Percentiles rank a stretch among this genome's conserved stretches.
Evolutionary conservation across 2,113 vertebrate species (phyloP).

Genomic region (Dicentrarchus labrax): DNA sequence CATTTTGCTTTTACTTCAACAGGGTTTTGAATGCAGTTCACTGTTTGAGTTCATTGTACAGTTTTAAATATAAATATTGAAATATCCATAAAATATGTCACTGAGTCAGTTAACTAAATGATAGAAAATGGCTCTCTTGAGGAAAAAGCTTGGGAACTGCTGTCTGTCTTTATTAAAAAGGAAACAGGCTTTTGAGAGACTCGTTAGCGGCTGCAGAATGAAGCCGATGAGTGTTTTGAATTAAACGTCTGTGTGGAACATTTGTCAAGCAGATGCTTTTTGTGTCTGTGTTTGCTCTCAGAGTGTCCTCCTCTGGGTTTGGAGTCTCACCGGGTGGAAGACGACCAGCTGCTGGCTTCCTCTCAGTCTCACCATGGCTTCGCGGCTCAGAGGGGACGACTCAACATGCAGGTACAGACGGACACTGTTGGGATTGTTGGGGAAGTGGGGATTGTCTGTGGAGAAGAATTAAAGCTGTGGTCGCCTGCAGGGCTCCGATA

Average conservation of each 20-base stretch:
- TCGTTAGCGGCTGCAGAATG: background rate
- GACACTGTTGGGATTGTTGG: background rate
- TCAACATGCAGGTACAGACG: conserved; percentile 92
- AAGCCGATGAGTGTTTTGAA: background rate
- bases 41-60: no score
- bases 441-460: background rate
- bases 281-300: conserved; percentile 63
- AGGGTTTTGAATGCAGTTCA: no score
- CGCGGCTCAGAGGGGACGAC: conserved; percentile 89
- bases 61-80: no score
- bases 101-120: no score
- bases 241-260: background rate
- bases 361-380: conserved; percentile 92
- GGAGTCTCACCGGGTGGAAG: conserved; percentile 93
- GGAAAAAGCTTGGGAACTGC: background rate
- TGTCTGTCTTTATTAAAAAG: background rate
- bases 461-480: background rate
- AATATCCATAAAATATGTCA: no score
- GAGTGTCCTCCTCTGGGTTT: conserved; percentile 96
- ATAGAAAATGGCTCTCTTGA: no score
- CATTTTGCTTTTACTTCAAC: no score
- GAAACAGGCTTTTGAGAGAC: background rate
- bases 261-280: background rate
- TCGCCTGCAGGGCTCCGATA: conserved; percentile 84
- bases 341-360: conserved; percentile 93